Base-by-base conservation (phyloP, 1,140 invertebrate genomes). In the Drosophila ananassae region DNA sequence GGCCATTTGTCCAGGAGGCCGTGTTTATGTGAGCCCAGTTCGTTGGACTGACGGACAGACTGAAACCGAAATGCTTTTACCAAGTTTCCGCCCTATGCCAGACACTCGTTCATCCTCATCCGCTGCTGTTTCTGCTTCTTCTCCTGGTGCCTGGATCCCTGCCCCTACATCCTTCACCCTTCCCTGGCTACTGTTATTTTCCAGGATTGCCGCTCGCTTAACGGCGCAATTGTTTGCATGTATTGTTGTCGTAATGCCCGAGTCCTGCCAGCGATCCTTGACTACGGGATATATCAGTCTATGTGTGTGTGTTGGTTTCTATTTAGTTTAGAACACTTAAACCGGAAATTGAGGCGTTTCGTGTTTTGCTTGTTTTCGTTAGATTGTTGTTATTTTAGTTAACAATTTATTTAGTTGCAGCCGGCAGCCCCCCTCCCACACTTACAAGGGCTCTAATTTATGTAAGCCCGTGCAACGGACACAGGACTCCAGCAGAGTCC, bases 341-440 rank as follows among this genome's bases (percentile, higher is more conserved):
- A 82, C 79, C 89, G 89, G 89, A 90, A 90, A 90, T 90, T 90
- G 82, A 90, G 83, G 89, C 89, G 89, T 90, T 90, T 80, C 79
- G 84, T 79, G 76, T 89, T 83, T 77, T 89, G 76, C 83, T 89
- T 89, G 84, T 89, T 89, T 89, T 79, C 55, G 84, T 84, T 89
- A 79, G 84, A 73, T 84, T 83, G 84, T 89, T 89, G 84, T 89
- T 89, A 89, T 89, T 89, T 89, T 83, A 79, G 83, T 89, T 89
- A 89, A 89, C 83, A 89, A 89, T 89, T 89, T 89, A 89, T 89
- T 89, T 89, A 89, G 84, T 89, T 83, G 69, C 60, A 66, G 47
- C 74, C 56, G 62, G 54, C 53, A 32, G 9, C 2, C 41, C 13
- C 41, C 8, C 41, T 21, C 41, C 41, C 54, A 39, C 61, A 66